These are phyloP conservation scores for Agonum fuliginosum DNA, from an alignment of 2,888 invertebrate genomes.

Conservation along the genomic window DNA sequence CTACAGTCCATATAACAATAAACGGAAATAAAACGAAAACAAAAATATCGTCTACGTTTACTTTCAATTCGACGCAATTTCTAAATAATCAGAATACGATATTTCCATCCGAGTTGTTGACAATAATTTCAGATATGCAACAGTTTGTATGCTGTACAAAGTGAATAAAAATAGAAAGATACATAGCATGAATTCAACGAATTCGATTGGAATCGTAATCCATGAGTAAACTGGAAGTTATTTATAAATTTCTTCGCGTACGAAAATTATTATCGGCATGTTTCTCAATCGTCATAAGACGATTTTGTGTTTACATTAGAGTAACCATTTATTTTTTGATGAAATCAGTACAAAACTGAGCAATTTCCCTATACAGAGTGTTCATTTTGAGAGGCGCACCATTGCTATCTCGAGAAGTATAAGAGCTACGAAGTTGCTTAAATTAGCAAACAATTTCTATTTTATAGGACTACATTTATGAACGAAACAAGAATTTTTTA, in stretches of 20 bases:
- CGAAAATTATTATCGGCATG: conserved; percentile 33
- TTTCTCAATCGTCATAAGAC: background rate
- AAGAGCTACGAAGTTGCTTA: too few relatives aligned
- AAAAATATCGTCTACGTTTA: too few relatives aligned
- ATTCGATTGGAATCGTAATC: conserved; percentile 29
- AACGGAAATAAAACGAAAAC: too few relatives aligned
- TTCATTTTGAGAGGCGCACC: too few relatives aligned
- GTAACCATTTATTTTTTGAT: too few relatives aligned
- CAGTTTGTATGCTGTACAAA: too few relatives aligned
- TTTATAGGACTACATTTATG: too few relatives aligned
- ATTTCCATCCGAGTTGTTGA: background rate
- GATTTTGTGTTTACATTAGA: background rate
- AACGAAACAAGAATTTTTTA: too few relatives aligned
- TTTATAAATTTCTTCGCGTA: conserved; percentile 43
- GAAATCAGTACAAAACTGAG: background rate
- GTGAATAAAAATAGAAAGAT: conserved; percentile 5
- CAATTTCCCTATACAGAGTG: too few relatives aligned
- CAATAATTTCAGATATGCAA: background rate
- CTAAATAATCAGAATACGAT: background rate
- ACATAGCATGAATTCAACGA: conserved; percentile 14
- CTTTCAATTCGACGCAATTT: background rate
- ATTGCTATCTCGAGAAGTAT: too few relatives aligned
- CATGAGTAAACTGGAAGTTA: conserved; percentile 24
- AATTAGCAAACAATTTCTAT: too few relatives aligned
- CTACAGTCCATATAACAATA: too few relatives aligned